A percentile compares a stretch with the other conserved stretches of the same genome.
Evolutionary conservation across 2,797 vertebrate species (phyloP).

Genomic region (Argentina silus): DNA sequence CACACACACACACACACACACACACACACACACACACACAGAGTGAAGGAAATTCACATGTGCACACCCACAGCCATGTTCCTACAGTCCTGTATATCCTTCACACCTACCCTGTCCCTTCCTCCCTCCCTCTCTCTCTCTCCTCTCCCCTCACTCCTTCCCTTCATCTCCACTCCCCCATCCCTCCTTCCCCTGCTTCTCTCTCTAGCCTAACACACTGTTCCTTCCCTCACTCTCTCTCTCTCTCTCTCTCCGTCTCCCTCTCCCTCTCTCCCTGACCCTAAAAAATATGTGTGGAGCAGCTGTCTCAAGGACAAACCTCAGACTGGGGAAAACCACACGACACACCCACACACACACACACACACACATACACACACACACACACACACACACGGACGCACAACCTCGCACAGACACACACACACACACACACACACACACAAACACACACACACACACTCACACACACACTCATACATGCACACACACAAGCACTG

Average conservation of each 20-base stretch:
- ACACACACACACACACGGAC: no score
- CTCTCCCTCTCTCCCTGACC: not conserved
- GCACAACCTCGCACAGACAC: no score
- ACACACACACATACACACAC: no score
- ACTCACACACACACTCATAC: no score
- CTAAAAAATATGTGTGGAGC: not conserved
- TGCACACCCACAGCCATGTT: not conserved
- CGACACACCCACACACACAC: no score
- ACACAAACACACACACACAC: no score
- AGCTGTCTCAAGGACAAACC: not conserved
- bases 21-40: not conserved
- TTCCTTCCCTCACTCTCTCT: not conserved
- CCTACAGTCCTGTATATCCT: not conserved
- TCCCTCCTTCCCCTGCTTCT: not conserved
- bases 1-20: conserved; percentile 1
- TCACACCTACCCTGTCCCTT: no score
- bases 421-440: no score
- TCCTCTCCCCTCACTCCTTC: not conserved
- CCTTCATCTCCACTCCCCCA: not conserved
- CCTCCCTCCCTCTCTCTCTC: not conserved
- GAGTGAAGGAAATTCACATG: not conserved
- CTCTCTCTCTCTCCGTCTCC: not conserved
- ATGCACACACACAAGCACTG: no score
- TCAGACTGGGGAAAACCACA: not conserved
- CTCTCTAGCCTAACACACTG: not conserved